Base-by-base conservation (phyloP, 2,888 invertebrate genomes). In the Zygaena filipendulae region DNA sequence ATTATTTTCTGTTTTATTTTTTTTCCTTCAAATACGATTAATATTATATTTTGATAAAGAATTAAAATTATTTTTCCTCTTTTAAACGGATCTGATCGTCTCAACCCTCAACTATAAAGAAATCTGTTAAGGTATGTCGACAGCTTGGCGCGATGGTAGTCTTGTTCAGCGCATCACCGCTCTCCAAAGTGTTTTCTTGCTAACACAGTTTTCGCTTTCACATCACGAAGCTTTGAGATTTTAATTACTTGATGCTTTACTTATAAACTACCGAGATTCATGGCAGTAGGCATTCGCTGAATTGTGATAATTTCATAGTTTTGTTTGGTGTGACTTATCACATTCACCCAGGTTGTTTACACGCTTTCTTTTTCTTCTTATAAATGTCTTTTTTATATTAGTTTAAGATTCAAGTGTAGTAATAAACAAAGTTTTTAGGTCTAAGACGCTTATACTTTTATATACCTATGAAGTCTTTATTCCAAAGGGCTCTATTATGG, bases 61-160 rank as follows among this genome's bases (percentile, higher is more conserved):
- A 64, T 61, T 60, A 59, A 67, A 62, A 40, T 45, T 54, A 48
- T 63, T 47, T 75, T 69, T 68, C 66, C 62, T 66, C 60, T 66
- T 57, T 69, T 59, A 59, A 61, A 64, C 60, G 77, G 77, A 70
- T 62, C 74, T 67, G 72, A 62, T 70, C 63, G 66, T 58, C 56
- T 54, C 57, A 56, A 49, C n/a, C n/a, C n/a, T n/a, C 16, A 16
- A 16, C 16, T 16, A 16, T 16, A 62, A 72, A 77, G 79, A 79
- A 77, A 77, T 59, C 71, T 79, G 42, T 61, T 79, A 68, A 79
- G 79, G 77, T 79, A 79, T 56, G 77, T 79, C 64, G 51, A 55
- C 52, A n/a, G 72, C 71, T 75, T 72, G 55, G 56, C 61, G 64
- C 56, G n/a, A n/a, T 52, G 45, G 32, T 39, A 50, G 56, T 48